phyloP scores from a whole-genome alignment of 2,113 vertebrate genomes.

The Lycaon pictus region DNA sequence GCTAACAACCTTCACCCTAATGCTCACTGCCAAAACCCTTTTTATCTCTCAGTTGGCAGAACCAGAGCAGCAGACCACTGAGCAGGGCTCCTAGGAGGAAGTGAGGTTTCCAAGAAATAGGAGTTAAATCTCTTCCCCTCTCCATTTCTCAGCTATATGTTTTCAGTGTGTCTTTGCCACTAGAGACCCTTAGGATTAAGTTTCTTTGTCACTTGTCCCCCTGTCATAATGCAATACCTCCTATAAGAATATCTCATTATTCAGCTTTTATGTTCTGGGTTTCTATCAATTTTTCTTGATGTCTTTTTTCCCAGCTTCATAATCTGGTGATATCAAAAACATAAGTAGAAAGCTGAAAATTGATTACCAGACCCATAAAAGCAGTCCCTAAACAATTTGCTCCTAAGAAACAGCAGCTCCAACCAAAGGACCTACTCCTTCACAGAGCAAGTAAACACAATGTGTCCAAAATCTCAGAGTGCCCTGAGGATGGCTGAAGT shows the following conservation, averaged over 20 bases:
- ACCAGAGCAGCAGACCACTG: neutral
- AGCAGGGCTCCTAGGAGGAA: neutral
- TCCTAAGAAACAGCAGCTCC: slow-evolving; percentile 4
- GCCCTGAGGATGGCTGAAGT: neutral
- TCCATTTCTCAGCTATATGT: neutral
- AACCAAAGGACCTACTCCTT: neutral
- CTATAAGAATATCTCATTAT: neutral
- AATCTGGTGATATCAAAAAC: slow-evolving; percentile 24
- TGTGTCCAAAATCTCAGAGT: neutral
- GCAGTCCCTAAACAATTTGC: neutral
- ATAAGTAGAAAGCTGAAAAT: neutral
- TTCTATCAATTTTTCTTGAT: neutral
- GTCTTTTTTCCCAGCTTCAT: neutral
- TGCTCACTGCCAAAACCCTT: neutral
- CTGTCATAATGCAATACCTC: neutral
- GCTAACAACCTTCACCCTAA: neutral
- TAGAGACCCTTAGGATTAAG: neutral
- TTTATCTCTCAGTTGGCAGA: neutral
- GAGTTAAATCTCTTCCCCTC: neutral
- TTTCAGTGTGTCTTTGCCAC: neutral
- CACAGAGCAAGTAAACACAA: neutral
- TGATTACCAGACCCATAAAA: neutral
- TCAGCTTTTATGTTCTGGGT: neutral
- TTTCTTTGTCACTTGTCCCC: neutral
- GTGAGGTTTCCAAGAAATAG: neutral